Evolutionary conservation across 2,888 invertebrate species (phyloP), one percentile per base, ranked within the genome.

Genomic region (Notodonta dromedarius): DNA sequence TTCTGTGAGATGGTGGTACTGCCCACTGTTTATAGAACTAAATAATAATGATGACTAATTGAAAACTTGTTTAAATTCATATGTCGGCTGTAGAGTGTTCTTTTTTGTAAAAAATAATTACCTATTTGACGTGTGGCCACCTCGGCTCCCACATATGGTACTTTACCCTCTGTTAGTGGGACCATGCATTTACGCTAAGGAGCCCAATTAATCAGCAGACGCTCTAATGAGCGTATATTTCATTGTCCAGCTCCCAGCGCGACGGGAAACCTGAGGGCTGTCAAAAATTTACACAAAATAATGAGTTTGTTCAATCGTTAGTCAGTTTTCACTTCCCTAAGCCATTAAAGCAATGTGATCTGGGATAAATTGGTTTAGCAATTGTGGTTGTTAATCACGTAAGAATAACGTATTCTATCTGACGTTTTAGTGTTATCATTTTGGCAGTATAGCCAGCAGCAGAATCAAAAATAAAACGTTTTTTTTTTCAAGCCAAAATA

Each of bases 161-260:
- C 3, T 46, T 16, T 11, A 46, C 4, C 32, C 61, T 63, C 63
- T 7, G 7, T 7, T 56, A 61, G 44, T 32, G 48, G 0, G 55
- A 54, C 54, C 54, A 39, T 39, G 14, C 35, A 54, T 39, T 39
- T 11, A 13, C 14, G 12, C 54, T 91, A 90, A 92, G 92, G 89
- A 91, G 90, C 80, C 87, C 91, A 90, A 93, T 93, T 93, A 92
- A 93, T 93, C 93, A 93, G 91, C 80, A 81, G 89, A 85, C 86
- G 84, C 83, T 83, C 91, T 93, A 93, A 93, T 93, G 93, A 93
- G 92, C 86, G 88, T 86, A 93, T 93, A 93, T 93, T 92, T 93
- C 92, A 93, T 90, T 91, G 92, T 92, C 92, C 91, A 59, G 86
- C 87, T 87, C 83, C 86, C 83, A 76, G 84, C 80, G 86, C 85